phyloP scores from a whole-genome alignment of 2,113 vertebrate species.

The Pterocles burchelli region DNA sequence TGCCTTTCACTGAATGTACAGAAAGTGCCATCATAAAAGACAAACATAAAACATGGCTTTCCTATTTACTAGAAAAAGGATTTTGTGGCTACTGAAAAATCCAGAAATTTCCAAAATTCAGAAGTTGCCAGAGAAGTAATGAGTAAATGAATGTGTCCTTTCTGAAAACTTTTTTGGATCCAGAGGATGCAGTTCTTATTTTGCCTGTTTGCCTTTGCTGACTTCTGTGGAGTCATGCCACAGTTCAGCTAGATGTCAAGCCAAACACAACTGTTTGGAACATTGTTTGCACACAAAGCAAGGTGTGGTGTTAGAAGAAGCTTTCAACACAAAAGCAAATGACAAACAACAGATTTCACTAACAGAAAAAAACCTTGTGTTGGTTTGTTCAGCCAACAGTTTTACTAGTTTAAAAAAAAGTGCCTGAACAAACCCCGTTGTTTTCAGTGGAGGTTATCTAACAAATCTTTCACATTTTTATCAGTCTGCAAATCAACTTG shows the following conservation, averaged over 20 bases:
- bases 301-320: neutral
- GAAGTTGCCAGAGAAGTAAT: neutral
- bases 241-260: neutral
- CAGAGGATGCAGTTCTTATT: neutral
- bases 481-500: neutral
- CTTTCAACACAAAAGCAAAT: neutral
- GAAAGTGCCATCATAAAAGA: neutral
- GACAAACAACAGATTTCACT: neutral
- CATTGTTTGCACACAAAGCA: neutral
- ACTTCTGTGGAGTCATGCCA: neutral
- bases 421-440: neutral
- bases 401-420: neutral
- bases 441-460: neutral
- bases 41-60: neutral
- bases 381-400: neutral
- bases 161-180: neutral
- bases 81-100: neutral
- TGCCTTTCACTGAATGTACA: neutral
- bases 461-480: neutral
- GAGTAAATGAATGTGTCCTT: neutral
- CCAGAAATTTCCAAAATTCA: neutral
- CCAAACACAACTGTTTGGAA: neutral
- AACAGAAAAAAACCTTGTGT: neutral
- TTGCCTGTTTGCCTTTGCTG: neutral
- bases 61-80: neutral